phyloP scores from a whole-genome alignment of 2,888 invertebrate species.

The Autographa pulchrina region DNA sequence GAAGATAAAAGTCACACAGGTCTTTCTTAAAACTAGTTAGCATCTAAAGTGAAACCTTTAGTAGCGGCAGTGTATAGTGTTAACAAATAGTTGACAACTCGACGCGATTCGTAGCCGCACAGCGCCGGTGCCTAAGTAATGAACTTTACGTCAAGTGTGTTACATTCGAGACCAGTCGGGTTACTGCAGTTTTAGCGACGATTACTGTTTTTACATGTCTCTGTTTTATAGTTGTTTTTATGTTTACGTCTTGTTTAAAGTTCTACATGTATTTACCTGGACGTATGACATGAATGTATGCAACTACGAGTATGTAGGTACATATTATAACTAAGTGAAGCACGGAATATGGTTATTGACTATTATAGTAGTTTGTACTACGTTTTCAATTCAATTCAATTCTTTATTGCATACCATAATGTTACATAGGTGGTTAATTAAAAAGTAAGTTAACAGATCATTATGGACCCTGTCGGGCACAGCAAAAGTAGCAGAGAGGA shows the following conservation, averaged over 20 bases:
- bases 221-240: background rate
- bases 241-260: background rate
- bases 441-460: too few relatives aligned
- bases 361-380: too few relatives aligned
- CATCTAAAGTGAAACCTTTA: conserved; percentile 9
- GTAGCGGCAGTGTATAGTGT: conserved; percentile 25
- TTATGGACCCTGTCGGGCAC: too few relatives aligned
- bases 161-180: conserved; percentile 25
- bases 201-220: conserved; percentile 2
- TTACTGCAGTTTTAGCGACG: conserved; percentile 17
- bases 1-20: background rate
- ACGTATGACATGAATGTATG: too few relatives aligned
- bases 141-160: conserved; percentile 49
- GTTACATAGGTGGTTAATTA: too few relatives aligned
- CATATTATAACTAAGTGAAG: too few relatives aligned
- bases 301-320: too few relatives aligned
- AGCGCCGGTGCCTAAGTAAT: conserved; percentile 50
- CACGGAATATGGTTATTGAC: too few relatives aligned
- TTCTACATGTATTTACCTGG: background rate
- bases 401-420: too few relatives aligned
- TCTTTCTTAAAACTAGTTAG: background rate
- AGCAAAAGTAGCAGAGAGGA: too few relatives aligned
- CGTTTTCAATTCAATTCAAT: too few relatives aligned
- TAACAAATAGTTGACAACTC: conserved; percentile 57
- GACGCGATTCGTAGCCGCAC: conserved; percentile 23